These are phyloP conservation scores for Hylaeus volcanicus DNA, from an alignment of 1,140 invertebrate species.

Conservation along the genomic window DNA sequence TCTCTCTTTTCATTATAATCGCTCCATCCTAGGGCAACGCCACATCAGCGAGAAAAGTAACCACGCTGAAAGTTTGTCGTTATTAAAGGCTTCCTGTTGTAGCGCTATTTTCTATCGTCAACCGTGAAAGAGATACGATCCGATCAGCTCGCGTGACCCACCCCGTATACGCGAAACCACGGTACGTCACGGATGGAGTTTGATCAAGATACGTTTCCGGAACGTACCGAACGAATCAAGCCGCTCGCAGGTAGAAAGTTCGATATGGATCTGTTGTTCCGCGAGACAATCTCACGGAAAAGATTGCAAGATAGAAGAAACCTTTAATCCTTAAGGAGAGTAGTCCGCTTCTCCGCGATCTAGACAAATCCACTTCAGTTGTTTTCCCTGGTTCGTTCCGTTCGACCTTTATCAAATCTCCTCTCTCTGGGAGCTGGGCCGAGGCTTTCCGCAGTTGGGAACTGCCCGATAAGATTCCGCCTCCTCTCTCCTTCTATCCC, in stretches of 20 bases:
- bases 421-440: constrained; percentile 58
- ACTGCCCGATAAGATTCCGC: constrained; percentile 67
- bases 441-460: constrained; percentile 64
- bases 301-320: constrained; percentile 73
- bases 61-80: too few relatives aligned
- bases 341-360: constrained; percentile 73
- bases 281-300: constrained; percentile 57
- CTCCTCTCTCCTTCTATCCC: constrained; percentile 39
- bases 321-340: constrained; percentile 69
- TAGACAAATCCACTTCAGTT: constrained; percentile 78
- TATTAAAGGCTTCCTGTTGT: too few relatives aligned
- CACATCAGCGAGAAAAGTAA: too few relatives aligned
- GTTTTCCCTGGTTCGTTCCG: constrained; percentile 71
- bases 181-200: not conserved
- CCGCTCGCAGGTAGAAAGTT: constrained; percentile 43
- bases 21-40: too few relatives aligned
- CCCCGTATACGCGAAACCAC: not conserved
- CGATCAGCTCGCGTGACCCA: not conserved
- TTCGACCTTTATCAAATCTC: constrained; percentile 76
- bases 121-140: not conserved
- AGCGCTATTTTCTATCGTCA: not conserved
- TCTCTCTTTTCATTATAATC: too few relatives aligned
- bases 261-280: constrained; percentile 62
- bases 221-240: constrained; percentile 15
- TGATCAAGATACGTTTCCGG: constrained; percentile 20